Conservation (phyloP, 2,113 vertebrate genomes). For the Anseranas semipalmata region DNA sequence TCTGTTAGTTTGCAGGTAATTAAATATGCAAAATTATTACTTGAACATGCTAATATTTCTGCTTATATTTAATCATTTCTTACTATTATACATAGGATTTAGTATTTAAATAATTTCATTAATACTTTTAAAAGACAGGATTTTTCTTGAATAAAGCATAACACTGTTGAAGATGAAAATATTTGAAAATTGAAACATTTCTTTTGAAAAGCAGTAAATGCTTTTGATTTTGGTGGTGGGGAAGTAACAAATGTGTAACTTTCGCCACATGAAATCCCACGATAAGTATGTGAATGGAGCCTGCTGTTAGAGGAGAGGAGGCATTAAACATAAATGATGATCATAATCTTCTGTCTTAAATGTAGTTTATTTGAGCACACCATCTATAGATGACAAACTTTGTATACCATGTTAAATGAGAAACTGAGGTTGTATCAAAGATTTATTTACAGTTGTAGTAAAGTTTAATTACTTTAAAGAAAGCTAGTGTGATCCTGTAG, state of each 20-base stretch:
- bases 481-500: not conserved
- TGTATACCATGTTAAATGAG: not conserved
- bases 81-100: not conserved
- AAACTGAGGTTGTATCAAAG: not conserved
- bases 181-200: not conserved
- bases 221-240: not conserved
- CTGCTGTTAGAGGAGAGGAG: not conserved
- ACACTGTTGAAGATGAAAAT: not conserved
- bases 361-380: not conserved
- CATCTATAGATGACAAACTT: not conserved
- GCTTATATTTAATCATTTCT: not conserved
- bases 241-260: not conserved
- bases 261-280: not conserved
- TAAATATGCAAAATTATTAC: not conserved
- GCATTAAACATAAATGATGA: not conserved
- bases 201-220: not conserved
- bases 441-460: not conserved
- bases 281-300: not conserved
- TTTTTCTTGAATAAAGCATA: not conserved
- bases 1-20: constrained; percentile 2
- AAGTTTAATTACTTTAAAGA: not conserved
- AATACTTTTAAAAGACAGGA: not conserved
- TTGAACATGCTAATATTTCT: not conserved
- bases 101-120: not conserved
- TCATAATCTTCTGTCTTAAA: not conserved